Conservation (phyloP, 2,797 vertebrate species). For the Hephaestus fuliginosus region DNA sequence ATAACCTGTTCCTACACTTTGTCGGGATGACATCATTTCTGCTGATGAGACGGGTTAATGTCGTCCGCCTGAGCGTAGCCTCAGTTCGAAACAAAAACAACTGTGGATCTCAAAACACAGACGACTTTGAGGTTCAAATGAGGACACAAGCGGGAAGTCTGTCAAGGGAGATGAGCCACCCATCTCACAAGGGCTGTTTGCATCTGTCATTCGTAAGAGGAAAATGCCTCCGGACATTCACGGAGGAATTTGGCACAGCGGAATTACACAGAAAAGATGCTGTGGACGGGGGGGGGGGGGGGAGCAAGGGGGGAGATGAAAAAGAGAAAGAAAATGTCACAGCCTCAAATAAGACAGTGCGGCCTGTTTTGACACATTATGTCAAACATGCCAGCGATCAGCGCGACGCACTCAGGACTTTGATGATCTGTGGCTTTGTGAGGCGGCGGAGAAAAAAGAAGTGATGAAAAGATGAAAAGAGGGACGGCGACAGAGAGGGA, state of each 20-base stretch:
- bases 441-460: constrained; percentile 11
- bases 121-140: constrained; percentile 51
- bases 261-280: constrained; percentile 37
- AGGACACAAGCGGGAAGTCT: constrained; percentile 55
- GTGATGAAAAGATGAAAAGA: constrained; percentile 51
- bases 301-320: not conserved
- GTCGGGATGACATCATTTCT: not conserved
- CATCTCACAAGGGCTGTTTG: constrained; percentile 49
- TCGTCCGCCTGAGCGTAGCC: not conserved
- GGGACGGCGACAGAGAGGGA: constrained; percentile 9
- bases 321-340: constrained; percentile 50
- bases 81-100: constrained; percentile 2
- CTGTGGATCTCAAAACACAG: constrained; percentile 9
- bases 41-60: not conserved
- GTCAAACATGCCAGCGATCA: constrained; percentile 66
- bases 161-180: constrained; percentile 43
- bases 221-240: constrained; percentile 57
- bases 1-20: too few relatives aligned
- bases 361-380: constrained; percentile 64
- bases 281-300: not conserved
- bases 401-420: constrained; percentile 33
- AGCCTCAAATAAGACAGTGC: constrained; percentile 60
- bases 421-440: constrained; percentile 41
- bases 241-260: constrained; percentile 58
- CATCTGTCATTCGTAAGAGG: constrained; percentile 62